These are phyloP conservation scores for Hippocampus comes DNA, from an alignment of 2,113 vertebrate species.

Conservation along the genomic window DNA sequence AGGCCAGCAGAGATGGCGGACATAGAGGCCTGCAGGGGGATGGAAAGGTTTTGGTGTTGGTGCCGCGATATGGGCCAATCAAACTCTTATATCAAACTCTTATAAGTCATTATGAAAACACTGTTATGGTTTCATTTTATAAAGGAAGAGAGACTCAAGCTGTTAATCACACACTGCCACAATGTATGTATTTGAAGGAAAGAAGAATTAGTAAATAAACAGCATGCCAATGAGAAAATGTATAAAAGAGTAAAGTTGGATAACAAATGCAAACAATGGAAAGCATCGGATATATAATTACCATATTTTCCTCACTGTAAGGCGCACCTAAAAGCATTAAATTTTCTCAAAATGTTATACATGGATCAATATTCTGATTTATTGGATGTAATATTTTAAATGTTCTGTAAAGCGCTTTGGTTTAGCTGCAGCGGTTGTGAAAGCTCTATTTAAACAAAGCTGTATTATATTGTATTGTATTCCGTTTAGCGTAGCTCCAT, in stretches of 20 bases:
- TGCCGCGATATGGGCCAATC: neutral
- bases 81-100: neutral
- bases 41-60: neutral
- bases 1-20: neutral
- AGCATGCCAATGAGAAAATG: neutral
- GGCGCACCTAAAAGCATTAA: too few relatives aligned
- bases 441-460: too few relatives aligned
- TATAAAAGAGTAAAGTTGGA: neutral
- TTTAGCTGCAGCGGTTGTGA: too few relatives aligned
- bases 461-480: too few relatives aligned
- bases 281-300: too few relatives aligned
- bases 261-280: neutral
- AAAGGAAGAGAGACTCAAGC: conserved; percentile 9
- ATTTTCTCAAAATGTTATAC: too few relatives aligned
- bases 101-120: conserved; percentile 20
- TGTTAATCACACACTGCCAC: conserved; percentile 9
- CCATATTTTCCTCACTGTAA: too few relatives aligned
- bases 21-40: neutral
- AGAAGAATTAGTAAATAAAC: conserved; percentile 6
- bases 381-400: too few relatives aligned
- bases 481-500: too few relatives aligned
- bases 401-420: too few relatives aligned
- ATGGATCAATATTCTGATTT: too few relatives aligned
- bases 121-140: neutral
- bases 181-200: neutral